Base-by-base conservation (phyloP, 2,797 vertebrate species). In the Coracias cyanogaster region DNA sequence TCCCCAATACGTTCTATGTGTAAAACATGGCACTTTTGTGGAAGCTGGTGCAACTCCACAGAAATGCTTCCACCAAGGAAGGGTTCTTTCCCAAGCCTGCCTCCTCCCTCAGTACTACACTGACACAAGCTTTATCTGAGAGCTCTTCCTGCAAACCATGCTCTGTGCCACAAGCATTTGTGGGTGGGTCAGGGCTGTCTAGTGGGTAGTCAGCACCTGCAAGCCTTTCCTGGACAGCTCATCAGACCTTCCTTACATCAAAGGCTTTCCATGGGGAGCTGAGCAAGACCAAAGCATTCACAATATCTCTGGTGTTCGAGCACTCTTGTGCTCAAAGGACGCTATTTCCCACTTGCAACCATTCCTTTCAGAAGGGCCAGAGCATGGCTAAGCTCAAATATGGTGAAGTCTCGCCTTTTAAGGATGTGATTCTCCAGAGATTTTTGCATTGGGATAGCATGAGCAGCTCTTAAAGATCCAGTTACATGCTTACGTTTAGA, bases 401-500 rank as follows among this genome's bases (percentile, higher is more conserved):
- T 41, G 17, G 22, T 66, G 17, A 91, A 88, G 43, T 43, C 35
- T 79, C 4, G 61, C 70, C 61, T 81, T 86, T 39, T 29, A 76
- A 94, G 48, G 73, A 46, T 31, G 25, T 4, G 62, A 39, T 76
- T 15, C n/a, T 86, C 55, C 33, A 21, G 18, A 69, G 28, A 69
- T 90, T 79, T 89, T 46, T 82, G 20, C 39, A 20, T 11, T 61
- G n/a, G 29, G 25, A 66, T 64, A 72, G 18, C 18, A 58, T n/a
- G 72, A 89, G 20, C 26, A 62, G 45, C 58, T 78, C 71, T 70
- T 64, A 67, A 73, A 61, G 57, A 69, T 93, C 58, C 85, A 69
- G 66, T 92, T 93, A 74, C 86, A 41, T 43, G 49, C 55, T 83
- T 41, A n/a, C 55, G 25, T 54, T 91, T 90, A 93, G 45, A 93